Evolutionary conservation across 2,797 vertebrate genomes (phyloP).

Genomic region (Aeoliscus strigatus): DNA sequence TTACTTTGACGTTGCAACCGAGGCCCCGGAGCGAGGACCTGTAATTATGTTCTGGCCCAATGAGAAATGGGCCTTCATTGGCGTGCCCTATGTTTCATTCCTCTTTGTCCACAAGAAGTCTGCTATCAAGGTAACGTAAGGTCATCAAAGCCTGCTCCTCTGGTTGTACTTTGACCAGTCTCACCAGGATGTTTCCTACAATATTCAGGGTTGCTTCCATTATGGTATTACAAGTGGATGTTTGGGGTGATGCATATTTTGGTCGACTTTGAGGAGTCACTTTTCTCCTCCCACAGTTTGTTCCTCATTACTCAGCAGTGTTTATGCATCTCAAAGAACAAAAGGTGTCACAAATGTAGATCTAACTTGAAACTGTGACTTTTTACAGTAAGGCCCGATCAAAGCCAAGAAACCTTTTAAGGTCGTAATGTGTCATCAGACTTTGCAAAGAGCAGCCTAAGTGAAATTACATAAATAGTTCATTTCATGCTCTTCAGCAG

Average conservation of each 20-base stretch:
- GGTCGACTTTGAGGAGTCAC: constrained; percentile 13
- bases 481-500: constrained; percentile 27
- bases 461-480: constrained; percentile 25
- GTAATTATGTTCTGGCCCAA: constrained; percentile 98
- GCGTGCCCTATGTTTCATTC: constrained; percentile 89
- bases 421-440: constrained; percentile 41
- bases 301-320: constrained; percentile 13
- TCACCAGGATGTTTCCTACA: constrained; percentile 3
- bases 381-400: constrained; percentile 13
- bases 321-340: constrained; percentile 48
- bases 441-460: constrained; percentile 22
- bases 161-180: constrained; percentile 3
- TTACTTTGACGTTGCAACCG: constrained; percentile 91
- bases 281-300: constrained; percentile 9
- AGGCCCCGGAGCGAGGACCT: constrained; percentile 93
- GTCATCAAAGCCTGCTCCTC: neutral
- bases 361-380: constrained; percentile 11
- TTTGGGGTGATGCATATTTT: constrained; percentile 11
- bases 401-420: constrained; percentile 44
- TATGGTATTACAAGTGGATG: too few relatives aligned
- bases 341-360: constrained; percentile 7
- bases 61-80: constrained; percentile 97
- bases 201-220: too few relatives aligned
- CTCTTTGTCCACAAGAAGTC: constrained; percentile 88
- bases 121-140: constrained; percentile 88